Evolutionary conservation across 2,113 vertebrate genomes (phyloP), one percentile per base, ranked within the genome.

Genomic region (Microtus oregoni): DNA sequence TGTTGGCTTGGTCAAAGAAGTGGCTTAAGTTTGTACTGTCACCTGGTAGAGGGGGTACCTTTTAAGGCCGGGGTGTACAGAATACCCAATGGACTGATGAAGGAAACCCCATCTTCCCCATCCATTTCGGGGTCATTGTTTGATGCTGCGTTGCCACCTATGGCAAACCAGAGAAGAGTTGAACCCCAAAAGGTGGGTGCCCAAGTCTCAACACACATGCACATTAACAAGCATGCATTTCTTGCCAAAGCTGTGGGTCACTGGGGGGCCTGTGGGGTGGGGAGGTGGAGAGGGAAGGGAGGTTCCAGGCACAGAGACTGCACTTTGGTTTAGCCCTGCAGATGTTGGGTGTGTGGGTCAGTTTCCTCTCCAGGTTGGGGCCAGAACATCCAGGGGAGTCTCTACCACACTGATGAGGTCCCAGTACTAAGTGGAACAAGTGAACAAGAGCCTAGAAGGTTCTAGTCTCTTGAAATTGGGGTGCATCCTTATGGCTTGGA

Each of bases 41-140:
- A 35, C 68, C 58, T 79, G 52, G 87, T 28, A 76, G 88, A 88
- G 73, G 68, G 92, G 97, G 96, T 99, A 99, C 99, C 99, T 99
- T 99, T 99, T 95, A 99, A 98, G 86, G 99, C 99, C 5, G 98
- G 99, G 91, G 99, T 98, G 97, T 99, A 99, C 92, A 99, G 98
- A 92, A 99, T 98, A 92, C 99, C 99, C 77, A 99, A 98, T 14
- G 99, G 99, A 92, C 99, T 99, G 96, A 99, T 99, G 97, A 99
- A 99, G 94, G 99, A 99, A 20, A 99, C 99, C 95, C 99, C 99
- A 70, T 99, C 99, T 93, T 99, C 99, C 77, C 99, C 99, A 78
- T 99, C 99, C 89, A 99, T 98, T 98, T 98, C 99, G 24, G 99
- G 99, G 97, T 99, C 98, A 98, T 99, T 99, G 87, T 99, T 98